A percentile compares a stretch with the other conserved stretches of the same genome.
Evolutionary conservation across 1,140 invertebrate species (phyloP).

Genomic region (Aleiodes sp.): DNA sequence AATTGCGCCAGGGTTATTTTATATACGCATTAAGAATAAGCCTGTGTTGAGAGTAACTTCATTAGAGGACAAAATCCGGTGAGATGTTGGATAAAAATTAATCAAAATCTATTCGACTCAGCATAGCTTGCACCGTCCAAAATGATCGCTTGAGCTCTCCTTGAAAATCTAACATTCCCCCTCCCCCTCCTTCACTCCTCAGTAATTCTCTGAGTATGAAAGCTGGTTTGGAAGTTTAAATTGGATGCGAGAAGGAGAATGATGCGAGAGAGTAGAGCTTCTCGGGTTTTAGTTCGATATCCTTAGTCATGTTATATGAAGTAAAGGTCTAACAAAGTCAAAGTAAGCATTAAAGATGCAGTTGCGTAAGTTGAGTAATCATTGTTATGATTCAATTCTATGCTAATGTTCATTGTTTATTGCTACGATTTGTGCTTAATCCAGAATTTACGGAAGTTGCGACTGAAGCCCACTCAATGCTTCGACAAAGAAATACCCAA

Average conservation of each 20-base stretch:
- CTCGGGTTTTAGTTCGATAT: background rate
- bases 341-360: background rate
- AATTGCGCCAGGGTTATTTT: background rate
- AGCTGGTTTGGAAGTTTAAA: constrained; percentile 4
- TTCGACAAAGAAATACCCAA: too few relatives aligned
- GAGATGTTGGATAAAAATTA: background rate
- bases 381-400: background rate
- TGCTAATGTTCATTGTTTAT: background rate
- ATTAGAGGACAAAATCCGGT: background rate
- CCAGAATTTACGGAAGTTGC: too few relatives aligned
- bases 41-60: background rate
- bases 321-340: background rate
- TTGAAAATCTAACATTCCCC: background rate
- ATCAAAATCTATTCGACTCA: background rate
- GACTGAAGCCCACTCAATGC: too few relatives aligned
- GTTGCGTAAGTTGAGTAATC: background rate
- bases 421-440: too few relatives aligned
- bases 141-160: background rate
- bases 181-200: too few relatives aligned
- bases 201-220: background rate
- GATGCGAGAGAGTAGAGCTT: background rate
- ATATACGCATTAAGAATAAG: background rate
- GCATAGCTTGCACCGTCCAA: background rate
- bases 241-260: too few relatives aligned
- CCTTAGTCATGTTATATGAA: background rate